phyloP scores from a whole-genome alignment of 2,797 vertebrate species.

The Otolemur crassicaudatus region DNA sequence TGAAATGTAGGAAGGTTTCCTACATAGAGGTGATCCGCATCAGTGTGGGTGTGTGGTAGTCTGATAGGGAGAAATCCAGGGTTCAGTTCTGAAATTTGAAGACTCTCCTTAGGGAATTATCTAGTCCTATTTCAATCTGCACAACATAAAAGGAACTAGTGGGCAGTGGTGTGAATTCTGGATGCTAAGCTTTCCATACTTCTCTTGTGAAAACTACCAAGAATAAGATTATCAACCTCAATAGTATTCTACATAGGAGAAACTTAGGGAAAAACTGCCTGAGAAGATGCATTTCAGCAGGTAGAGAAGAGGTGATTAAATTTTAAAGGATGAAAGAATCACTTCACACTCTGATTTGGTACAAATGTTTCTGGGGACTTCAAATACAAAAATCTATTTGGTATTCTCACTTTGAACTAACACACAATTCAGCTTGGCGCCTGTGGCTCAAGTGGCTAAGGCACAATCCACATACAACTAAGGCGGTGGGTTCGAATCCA shows the following conservation, averaged over 20 bases:
- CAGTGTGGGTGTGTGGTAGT: neutral
- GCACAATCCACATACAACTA: too few relatives aligned
- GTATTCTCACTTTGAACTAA: conserved; percentile 24
- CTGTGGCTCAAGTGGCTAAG: too few relatives aligned
- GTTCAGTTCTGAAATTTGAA: neutral
- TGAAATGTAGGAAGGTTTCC: conserved; percentile 4
- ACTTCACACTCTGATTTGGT: neutral
- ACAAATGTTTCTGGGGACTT: conserved; percentile 24
- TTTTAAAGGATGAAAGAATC: neutral
- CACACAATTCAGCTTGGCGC: neutral
- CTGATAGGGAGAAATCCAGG: neutral
- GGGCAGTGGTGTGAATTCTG: neutral
- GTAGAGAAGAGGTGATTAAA: neutral
- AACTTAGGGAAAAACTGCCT: neutral
- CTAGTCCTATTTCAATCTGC: neutral
- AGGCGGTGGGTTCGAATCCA: too few relatives aligned
- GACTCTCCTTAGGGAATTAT: neutral
- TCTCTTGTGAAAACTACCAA: neutral
- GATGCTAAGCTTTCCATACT: neutral
- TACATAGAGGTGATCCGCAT: neutral
- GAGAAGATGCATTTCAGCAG: neutral
- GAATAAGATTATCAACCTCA: neutral
- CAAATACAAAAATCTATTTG: neutral
- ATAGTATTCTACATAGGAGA: neutral
- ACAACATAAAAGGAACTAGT: neutral